Evolutionary conservation across 2,888 invertebrate species (phyloP), one percentile per base, ranked within the genome.

Genomic region (Seladonia tumulorum): DNA sequence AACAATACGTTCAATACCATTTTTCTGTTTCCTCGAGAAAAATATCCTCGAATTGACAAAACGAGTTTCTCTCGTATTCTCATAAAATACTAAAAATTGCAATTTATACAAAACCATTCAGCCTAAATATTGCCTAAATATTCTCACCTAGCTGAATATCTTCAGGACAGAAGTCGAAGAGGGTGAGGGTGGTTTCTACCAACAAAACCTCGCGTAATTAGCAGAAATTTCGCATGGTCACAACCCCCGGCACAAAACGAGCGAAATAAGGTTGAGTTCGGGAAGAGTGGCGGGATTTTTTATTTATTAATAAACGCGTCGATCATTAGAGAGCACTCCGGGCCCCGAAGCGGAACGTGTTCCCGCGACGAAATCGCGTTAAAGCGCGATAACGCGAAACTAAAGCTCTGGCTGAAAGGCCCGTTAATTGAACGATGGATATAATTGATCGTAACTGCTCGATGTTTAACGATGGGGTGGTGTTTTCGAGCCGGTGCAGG

Each of bases 361-460:
- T 25, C 16, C 22, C 25, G 45, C 68, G 73, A 47, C 25, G 60
- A 68, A 74, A 80, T 74, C 57, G 39, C 70, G 75, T 81, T 81
- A 71, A 71, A 71, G 12, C 60, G 42, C 75, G 76, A 82, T 76
- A 72, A 71, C 73, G 66, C 45, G 73, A 82, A 82, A 82, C 82
- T 82, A 73, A 82, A 83, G 82, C 53, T 76, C 22, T 10, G 53
- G 14, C 39, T 53, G 74, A 49, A 75, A 76, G 83, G 22, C 5
- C 25, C 35, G 82, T 60, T 82, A 83, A 83, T 83, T 82, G 72
- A 82, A 57, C 76, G 72, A 82, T 73, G 76, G 63, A 73, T 83
- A 73, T 76, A 76, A 83, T 83, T 83, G 82, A 57, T 82, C 82
- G 82, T 76, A 66, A 82, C 76, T 83, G 45, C 66, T 25, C 72